Evolutionary conservation across 2,797 vertebrate species (phyloP).

Genomic region (Oreonectes daqikongensis): DNA sequence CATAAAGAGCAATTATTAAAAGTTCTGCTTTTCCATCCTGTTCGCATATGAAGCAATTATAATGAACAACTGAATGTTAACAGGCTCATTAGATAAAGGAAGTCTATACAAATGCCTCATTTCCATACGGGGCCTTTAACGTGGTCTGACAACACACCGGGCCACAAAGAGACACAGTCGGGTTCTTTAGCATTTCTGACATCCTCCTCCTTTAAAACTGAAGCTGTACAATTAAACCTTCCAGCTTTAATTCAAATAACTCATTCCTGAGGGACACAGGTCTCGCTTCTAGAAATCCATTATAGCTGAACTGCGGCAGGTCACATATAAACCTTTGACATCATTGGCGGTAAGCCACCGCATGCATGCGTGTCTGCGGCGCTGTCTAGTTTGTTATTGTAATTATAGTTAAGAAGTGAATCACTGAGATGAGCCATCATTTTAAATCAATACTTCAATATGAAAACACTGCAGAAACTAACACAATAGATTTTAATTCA

Average conservation of each 20-base stretch:
- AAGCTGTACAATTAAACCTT: conserved; percentile 28
- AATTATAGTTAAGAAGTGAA: conserved; percentile 34
- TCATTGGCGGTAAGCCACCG: not conserved
- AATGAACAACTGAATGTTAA: conserved; percentile 79
- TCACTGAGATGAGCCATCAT: conserved; percentile 12
- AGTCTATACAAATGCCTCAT: conserved; percentile 79
- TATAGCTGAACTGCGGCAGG: conserved; percentile 20
- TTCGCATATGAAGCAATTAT: conserved; percentile 76
- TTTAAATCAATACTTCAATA: not conserved
- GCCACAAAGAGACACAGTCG: conserved; percentile 1
- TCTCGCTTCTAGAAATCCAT: conserved; percentile 4
- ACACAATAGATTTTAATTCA: conserved; percentile 5
- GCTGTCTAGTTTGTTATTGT: conserved; percentile 17
- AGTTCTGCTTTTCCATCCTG: conserved; percentile 70
- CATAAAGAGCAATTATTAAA: conserved; percentile 76
- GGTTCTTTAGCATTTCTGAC: conserved; percentile 30
- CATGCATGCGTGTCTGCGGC: not conserved
- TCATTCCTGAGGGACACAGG: conserved; percentile 23
- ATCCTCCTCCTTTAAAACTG: not conserved
- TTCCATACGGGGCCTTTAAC: conserved; percentile 66
- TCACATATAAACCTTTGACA: conserved; percentile 1
- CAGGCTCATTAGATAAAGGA: conserved; percentile 76
- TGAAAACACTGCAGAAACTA: not conserved
- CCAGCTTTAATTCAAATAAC: conserved; percentile 32
- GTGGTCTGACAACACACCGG: conserved; percentile 43